phyloP scores from a whole-genome alignment of 1,140 invertebrate species.

The Eubasilissa regina region DNA sequence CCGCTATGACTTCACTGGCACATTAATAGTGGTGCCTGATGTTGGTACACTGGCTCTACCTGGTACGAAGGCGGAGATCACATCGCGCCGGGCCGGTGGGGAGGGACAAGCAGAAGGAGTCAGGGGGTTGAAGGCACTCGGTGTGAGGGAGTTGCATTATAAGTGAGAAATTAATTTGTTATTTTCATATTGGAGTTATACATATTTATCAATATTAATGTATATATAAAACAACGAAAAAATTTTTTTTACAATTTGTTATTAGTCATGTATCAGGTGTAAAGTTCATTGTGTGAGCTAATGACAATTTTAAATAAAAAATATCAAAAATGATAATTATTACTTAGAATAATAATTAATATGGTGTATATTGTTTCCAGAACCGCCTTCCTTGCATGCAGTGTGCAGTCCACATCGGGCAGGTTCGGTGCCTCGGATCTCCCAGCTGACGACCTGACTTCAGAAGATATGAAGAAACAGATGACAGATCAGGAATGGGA shows the following conservation, averaged over 20 bases:
- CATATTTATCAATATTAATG: too few relatives aligned
- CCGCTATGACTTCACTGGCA: conserved; percentile 97
- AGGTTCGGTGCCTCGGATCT: conserved; percentile 87
- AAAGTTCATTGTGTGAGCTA: too few relatives aligned
- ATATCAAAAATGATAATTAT: too few relatives aligned
- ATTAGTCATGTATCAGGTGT: too few relatives aligned
- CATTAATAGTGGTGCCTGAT: conserved; percentile 98
- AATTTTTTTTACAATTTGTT: too few relatives aligned
- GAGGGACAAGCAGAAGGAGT: conserved; percentile 90
- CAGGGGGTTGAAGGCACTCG: conserved; percentile 92
- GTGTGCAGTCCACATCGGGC: conserved; percentile 88
- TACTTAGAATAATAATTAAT: too few relatives aligned
- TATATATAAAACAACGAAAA: too few relatives aligned
- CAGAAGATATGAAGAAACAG: conserved; percentile 93
- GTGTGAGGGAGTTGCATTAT: conserved; percentile 96
- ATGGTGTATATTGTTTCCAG: conserved; percentile 64
- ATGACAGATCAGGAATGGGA: conserved; percentile 97
- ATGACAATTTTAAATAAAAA: too few relatives aligned
- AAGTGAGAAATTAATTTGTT: too few relatives aligned
- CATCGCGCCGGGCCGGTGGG: conserved; percentile 79
- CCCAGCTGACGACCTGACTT: conserved; percentile 86
- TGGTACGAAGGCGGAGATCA: conserved; percentile 89
- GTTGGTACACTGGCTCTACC: conserved; percentile 89
- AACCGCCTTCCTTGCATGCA: conserved; percentile 96
- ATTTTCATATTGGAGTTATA: too few relatives aligned